A percentile compares a stretch with the other conserved stretches of the same genome.
phyloP scores from a whole-genome alignment of 2,113 vertebrate genomes.

The Phoenicopterus ruber region DNA sequence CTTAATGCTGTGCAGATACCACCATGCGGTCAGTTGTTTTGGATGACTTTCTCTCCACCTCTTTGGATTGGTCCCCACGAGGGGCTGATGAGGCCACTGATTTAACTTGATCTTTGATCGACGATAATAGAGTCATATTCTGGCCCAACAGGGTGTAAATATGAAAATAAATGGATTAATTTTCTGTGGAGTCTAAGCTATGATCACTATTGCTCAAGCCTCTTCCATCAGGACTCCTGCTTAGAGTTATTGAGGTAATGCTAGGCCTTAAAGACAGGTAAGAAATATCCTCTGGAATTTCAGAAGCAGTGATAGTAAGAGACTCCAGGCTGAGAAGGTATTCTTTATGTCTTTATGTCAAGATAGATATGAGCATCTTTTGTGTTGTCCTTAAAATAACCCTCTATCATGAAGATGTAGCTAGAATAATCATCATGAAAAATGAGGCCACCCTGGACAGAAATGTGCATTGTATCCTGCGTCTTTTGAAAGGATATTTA shows the following conservation, averaged over 20 bases:
- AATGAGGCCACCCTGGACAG: not conserved
- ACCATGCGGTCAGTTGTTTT: not conserved
- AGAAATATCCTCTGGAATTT: conserved; percentile 3
- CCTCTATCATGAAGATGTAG: not conserved
- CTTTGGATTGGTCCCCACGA: not conserved
- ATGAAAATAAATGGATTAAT: conserved; percentile 42
- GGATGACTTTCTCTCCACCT: not conserved
- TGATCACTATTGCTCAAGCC: not conserved
- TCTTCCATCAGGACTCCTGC: not conserved
- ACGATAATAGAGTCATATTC: not conserved
- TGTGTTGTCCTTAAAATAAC: not conserved
- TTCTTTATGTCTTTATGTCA: not conserved
- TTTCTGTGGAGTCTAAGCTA: not conserved
- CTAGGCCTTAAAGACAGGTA: not conserved
- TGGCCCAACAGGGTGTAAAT: not conserved
- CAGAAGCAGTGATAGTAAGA: not conserved
- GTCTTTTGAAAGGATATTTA: not conserved
- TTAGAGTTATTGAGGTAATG: not conserved
- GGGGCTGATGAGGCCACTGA: not conserved
- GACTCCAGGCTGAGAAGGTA: not conserved
- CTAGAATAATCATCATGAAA: not conserved
- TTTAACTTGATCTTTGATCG: not conserved
- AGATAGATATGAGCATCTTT: conserved; percentile 11
- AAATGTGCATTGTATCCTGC: not conserved
- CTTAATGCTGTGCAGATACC: not conserved